phyloP scores from a whole-genome alignment of 2,113 vertebrate genomes.

The Dasypus novemcinctus region DNA sequence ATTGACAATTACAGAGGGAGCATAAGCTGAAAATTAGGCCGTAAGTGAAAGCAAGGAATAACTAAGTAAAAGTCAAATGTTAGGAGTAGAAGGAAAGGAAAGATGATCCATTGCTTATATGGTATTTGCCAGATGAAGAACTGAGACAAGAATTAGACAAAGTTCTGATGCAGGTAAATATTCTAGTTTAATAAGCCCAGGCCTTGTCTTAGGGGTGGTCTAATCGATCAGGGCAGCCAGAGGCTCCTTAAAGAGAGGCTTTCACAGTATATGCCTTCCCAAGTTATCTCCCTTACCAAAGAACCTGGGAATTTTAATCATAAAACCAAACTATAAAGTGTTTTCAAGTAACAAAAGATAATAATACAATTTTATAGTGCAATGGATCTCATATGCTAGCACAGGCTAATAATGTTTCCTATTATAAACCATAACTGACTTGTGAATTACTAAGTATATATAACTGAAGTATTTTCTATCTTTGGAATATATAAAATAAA shows the following conservation, averaged over 20 bases:
- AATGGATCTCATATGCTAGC: conserved; percentile 26
- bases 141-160: background rate
- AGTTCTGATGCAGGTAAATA: background rate
- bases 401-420: conserved; percentile 32
- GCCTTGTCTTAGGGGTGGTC: background rate
- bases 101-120: background rate
- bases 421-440: background rate
- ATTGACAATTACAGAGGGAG: background rate
- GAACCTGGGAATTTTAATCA: conserved; percentile 44
- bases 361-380: conserved; percentile 48
- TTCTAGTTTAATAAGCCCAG: conserved; percentile 31
- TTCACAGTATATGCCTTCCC: conserved; percentile 44
- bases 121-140: background rate
- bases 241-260: background rate
- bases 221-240: background rate
- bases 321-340: conserved; percentile 57
- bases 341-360: conserved; percentile 58
- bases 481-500: conserved; percentile 39
- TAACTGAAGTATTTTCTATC: conserved; percentile 26
- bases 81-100: background rate
- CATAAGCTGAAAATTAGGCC: background rate
- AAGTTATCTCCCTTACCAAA: conserved; percentile 25
- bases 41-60: conserved; percentile 11
- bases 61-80: background rate
- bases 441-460: conserved; percentile 42